Evolutionary conservation across 2,888 invertebrate species (phyloP).

Genomic region (Pyrgus malvae): DNA sequence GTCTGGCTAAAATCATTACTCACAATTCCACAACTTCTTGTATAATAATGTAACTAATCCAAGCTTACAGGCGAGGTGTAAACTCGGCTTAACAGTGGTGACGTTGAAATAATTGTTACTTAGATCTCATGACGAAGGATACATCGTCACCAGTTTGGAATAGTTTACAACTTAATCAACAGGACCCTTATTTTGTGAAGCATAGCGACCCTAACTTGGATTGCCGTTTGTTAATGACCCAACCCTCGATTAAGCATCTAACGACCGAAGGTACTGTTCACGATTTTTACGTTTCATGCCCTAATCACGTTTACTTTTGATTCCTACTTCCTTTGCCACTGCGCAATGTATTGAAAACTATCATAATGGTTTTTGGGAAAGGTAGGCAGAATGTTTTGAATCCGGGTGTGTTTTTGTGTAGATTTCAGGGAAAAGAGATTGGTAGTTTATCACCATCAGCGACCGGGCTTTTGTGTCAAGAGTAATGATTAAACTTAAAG

Average conservation of each 20-base stretch:
- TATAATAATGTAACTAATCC: background rate
- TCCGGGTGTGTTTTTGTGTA: conserved; percentile 9
- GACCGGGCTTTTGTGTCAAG: conserved; percentile 1
- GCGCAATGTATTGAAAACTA: conserved; percentile 7
- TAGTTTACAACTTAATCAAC: conserved; percentile 35
- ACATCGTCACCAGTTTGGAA: conserved; percentile 22
- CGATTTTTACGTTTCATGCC: conserved; percentile 17
- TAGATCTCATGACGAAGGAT: conserved; percentile 23
- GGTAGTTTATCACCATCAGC: conserved; percentile 15
- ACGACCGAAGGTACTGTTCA: conserved; percentile 7
- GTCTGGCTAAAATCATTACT: no score
- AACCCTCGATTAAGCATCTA: conserved; percentile 14
- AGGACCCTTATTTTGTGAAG: conserved; percentile 33
- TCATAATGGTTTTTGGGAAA: background rate
- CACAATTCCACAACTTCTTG: no score
- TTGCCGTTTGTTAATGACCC: conserved; percentile 25
- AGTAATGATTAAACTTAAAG: background rate
- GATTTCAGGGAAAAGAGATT: conserved; percentile 17
- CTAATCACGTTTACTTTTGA: conserved; percentile 3
- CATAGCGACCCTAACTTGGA: conserved; percentile 30
- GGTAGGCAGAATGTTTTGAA: background rate
- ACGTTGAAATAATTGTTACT: conserved; percentile 21
- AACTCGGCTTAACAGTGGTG: background rate
- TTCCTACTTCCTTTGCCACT: background rate
- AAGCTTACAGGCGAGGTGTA: background rate